Evolutionary conservation across 2,113 vertebrate genomes (phyloP), one percentile per base, ranked within the genome.

Genomic region (Calonectris borealis): DNA sequence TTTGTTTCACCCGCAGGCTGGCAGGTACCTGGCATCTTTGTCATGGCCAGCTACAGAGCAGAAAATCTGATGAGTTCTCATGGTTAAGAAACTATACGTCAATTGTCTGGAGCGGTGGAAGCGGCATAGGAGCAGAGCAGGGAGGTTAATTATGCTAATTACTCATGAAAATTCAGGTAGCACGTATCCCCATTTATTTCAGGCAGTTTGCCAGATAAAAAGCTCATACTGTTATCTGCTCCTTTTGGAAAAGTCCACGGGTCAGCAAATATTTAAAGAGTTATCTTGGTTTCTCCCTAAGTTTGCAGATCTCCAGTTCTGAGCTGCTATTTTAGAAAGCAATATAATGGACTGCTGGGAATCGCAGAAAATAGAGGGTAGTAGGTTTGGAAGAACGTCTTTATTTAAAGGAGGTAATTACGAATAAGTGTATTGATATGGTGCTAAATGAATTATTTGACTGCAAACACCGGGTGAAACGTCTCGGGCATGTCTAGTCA

Each of bases 141-240:
- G 64, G 91, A 84, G 85, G 72, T 89, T 94, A 86, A 90, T 95
- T 90, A 88, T 61, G 83, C 81, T 93, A 83, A 95, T 94, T 88
- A 58, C 72, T 57, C 61, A 31, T 62, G 71, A 55, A 70, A 70
- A 73, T 91, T 61, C 90, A 80, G 88, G 96, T 73, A 49, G 88
- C 72, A 36, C 7, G 2, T 65, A 57, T 55, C 60, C 94, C 88
- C 34, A 36, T 86, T 93, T 90, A 46, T 66, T 90, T 54, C 76
- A 27, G 91, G 93, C 85, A 24, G 34, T 69, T 55, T 83, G 94
- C 91, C 89, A 92, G 75, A 29, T n/a, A 20, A 66, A 77, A 80
- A 80, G 58, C 87, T 93, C 58, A n/a, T 32, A 10, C 76, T 27
- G 19, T 25, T 73, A 44, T 62, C 92, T 70, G 51, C n/a, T 86